phyloP scores from a whole-genome alignment of 2,113 vertebrate species.

The Pholis gunnellus region DNA sequence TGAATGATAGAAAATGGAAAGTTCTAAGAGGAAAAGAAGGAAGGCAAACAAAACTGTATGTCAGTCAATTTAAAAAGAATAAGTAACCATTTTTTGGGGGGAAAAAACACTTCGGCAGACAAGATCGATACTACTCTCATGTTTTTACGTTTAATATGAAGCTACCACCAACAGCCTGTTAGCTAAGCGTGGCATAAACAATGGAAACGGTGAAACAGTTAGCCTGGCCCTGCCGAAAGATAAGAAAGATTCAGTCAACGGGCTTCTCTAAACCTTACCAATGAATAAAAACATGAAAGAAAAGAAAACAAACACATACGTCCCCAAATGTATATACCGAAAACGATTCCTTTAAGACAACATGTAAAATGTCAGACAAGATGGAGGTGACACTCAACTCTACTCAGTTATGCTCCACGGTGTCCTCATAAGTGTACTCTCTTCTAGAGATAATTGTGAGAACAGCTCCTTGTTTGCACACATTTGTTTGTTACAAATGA shows the following conservation, averaged over 20 bases:
- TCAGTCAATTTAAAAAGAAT: neutral
- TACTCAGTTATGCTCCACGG: neutral
- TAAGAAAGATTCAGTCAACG: neutral
- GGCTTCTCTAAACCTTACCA: neutral
- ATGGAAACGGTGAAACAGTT: neutral
- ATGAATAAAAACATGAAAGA: neutral
- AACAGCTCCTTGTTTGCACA: constrained; percentile 32
- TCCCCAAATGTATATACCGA: neutral
- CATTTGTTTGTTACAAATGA: constrained; percentile 47
- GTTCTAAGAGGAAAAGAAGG: neutral
- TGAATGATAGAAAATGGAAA: constrained; percentile 58
- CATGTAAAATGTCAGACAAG: constrained; percentile 11
- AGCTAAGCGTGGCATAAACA: neutral
- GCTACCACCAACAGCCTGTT: neutral
- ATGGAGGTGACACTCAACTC: neutral
- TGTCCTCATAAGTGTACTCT: neutral
- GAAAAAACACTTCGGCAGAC: neutral
- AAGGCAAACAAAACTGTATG: neutral
- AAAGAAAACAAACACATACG: neutral
- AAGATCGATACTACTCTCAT: too few species aligned
- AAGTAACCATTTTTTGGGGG: neutral
- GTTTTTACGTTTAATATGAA: neutral
- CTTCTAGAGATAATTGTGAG: constrained; percentile 1
- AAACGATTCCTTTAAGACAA: neutral
- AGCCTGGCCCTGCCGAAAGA: neutral